Evolutionary conservation across 2,113 vertebrate species (phyloP).

Genomic region (Haplochromis vanheusdeni): DNA sequence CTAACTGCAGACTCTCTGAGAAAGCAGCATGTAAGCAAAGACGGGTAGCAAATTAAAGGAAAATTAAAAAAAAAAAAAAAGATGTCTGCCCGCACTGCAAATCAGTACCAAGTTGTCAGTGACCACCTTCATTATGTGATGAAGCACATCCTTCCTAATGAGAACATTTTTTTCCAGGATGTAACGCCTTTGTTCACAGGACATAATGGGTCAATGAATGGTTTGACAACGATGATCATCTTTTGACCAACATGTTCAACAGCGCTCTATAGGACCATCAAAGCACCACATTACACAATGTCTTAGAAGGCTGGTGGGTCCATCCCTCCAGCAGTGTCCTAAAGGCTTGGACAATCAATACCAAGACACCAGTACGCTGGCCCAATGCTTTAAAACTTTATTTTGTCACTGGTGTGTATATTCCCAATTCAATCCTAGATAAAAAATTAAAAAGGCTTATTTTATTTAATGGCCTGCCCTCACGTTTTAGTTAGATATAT

Average conservation of each 20-base stretch:
- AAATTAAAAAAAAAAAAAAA: rapidly evolving
- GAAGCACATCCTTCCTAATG: neutral
- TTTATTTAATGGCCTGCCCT: neutral
- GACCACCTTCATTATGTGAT: neutral
- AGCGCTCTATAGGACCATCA: neutral
- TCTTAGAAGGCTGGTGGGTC: neutral
- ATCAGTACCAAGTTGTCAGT: neutral
- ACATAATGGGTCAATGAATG: neutral
- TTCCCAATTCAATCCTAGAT: neutral
- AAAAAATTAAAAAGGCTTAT: neutral
- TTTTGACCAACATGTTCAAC: neutral
- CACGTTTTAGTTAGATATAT: neutral
- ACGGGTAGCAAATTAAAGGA: neutral
- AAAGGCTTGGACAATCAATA: neutral
- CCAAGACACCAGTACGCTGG: neutral
- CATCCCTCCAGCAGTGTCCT: neutral
- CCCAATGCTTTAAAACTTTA: neutral
- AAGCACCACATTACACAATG: neutral
- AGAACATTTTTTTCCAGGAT: neutral
- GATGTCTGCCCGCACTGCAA: rapidly evolving
- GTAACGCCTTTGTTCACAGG: neutral
- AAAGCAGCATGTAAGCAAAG: neutral
- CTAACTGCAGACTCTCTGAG: neutral
- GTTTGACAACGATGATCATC: neutral
- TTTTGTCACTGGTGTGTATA: neutral